Conservation (phyloP, 2,888 invertebrate genomes). For the Chelonus formosanus region DNA sequence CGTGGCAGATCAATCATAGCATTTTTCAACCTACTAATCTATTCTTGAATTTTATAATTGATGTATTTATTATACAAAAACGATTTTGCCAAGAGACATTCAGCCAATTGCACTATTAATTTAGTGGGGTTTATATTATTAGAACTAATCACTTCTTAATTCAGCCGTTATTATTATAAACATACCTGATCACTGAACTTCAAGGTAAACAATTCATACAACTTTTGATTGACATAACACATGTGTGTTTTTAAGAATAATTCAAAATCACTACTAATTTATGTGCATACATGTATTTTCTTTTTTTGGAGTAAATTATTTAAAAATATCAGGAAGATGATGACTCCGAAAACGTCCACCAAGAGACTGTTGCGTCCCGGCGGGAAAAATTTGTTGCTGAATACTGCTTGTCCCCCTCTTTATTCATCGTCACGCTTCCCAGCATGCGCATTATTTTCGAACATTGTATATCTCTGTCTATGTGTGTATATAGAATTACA, state of each 20-base stretch:
- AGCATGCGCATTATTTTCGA: neutral
- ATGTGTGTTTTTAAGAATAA: too few species aligned
- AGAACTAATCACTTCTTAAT: too few species aligned
- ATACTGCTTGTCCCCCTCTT: slow-evolving; percentile 31
- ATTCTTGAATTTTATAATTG: neutral
- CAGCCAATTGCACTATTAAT: too few species aligned
- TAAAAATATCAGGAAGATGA: too few species aligned
- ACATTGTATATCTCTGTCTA: neutral
- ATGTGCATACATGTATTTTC: too few species aligned
- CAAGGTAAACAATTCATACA: neutral
- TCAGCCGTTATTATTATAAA: too few species aligned
- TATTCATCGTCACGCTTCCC: neutral
- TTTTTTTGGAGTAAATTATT: too few species aligned
- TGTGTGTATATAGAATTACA: neutral
- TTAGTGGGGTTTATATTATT: too few species aligned
- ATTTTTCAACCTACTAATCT: neutral
- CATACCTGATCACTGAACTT: neutral
- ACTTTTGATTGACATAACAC: too few species aligned
- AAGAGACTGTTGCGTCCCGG: slow-evolving; percentile 59
- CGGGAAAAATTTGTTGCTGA: slow-evolving; percentile 42
- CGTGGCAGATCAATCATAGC: slow-evolving; percentile 13
- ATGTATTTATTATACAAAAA: slow-evolving; percentile 10
- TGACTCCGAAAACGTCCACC: slow-evolving; percentile 41
- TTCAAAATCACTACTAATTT: too few species aligned
- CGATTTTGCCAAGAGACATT: neutral